Percentiles rank a stretch among this genome's conserved stretches.
These are phyloP conservation scores for Antheraea yamamai DNA, from an alignment of 2,888 invertebrate genomes.

Conservation along the genomic window DNA sequence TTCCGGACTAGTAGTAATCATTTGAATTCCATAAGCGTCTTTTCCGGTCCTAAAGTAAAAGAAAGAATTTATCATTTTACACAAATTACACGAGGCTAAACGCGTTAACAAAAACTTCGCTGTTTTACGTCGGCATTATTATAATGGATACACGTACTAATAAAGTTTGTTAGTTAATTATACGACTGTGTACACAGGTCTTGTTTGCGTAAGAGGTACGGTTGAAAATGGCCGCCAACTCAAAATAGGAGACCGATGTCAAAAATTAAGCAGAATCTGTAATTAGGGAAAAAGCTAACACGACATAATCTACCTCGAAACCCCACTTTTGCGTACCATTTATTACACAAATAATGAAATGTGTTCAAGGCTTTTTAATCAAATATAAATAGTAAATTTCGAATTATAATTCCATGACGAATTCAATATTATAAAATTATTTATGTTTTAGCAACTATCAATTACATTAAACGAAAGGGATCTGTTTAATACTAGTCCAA, in stretches of 20 bases:
- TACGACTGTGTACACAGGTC: slow-evolving; percentile 30
- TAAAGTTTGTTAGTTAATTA: slow-evolving; percentile 28
- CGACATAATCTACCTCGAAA: not conserved
- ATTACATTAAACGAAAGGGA: no score
- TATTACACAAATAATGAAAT: not conserved
- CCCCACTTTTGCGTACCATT: not conserved
- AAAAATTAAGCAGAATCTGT: not conserved
- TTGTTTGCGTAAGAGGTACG: slow-evolving; percentile 16
- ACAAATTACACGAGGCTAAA: not conserved
- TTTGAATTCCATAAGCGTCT: no score
- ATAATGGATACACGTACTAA: not conserved
- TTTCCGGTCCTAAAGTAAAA: no score
- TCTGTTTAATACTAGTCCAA: no score
- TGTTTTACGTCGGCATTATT: slow-evolving; percentile 6
- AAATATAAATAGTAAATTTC: not conserved
- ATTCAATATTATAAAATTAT: no score
- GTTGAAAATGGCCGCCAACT: not conserved
- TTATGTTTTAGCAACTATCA: no score
- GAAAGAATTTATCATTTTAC: no score
- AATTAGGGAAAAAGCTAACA: not conserved
- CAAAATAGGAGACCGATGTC: slow-evolving; percentile 13
- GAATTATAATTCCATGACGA: no score
- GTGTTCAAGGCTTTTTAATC: not conserved
- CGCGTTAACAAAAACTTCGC: not conserved
- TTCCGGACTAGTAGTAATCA: no score